Evolutionary conservation across 2,113 vertebrate genomes (phyloP), one percentile per base, ranked within the genome.

Genomic region (Columba livia): DNA sequence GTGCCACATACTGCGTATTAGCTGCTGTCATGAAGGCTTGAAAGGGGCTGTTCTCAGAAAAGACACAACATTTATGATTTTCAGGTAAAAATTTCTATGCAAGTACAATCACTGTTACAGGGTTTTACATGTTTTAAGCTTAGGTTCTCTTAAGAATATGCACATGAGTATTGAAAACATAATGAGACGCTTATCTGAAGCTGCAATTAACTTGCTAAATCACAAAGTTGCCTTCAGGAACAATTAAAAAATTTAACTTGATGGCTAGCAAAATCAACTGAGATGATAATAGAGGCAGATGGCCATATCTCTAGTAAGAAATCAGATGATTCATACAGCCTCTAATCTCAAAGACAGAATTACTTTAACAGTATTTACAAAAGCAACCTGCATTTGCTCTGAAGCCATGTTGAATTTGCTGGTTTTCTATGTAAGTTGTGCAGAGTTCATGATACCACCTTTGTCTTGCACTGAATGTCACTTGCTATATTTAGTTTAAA

Each of bases 401-500:
- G 48, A 48, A 79, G 75, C 29, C 34, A 40, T 65, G 36, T 25
- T 79, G 18, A 15, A 2, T 78, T 90, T 67, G 42, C 36, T 93
- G 32, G 11, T 87, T 84, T 90, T 69, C 62, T 56, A 0, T 14
- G 15, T 34, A 64, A 51, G 25, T 4, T 85, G 58, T 42, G 56
- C 71, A 81, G 79, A 90, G 56, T 28, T 86, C 42, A 14, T 0
- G 19, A 62, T 38, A n/a, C 67, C 89, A 90, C 71, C 79, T 91
- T 88, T 88, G 82, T 42, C 72, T 83, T 44, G 72, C 34, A 64
- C 72, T 74, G 54, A 89, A 90, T 83, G 79, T 62, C 29, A 88
- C 38, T 74, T 91, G 56, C 82, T 93, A 64, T 48, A 85, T 93
- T 89, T 66, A 91, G 19, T 94, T 92, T 88, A 88, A 95, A 90